Evolutionary conservation across 2,888 invertebrate species (phyloP), one percentile per base, ranked within the genome.

Genomic region (Cabera pusaria): DNA sequence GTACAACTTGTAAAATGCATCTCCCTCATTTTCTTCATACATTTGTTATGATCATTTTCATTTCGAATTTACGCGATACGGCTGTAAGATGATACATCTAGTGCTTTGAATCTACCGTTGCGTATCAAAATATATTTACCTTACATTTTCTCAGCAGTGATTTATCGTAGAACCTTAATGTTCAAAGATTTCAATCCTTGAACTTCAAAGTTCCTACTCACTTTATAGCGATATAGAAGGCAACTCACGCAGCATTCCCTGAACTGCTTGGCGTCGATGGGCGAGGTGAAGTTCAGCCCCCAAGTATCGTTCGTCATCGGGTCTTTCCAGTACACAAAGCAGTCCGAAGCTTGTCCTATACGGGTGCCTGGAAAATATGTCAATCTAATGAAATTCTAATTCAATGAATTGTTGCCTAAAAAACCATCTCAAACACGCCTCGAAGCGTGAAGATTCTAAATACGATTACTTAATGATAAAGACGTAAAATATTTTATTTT

Each of bases 301-400:
- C 98, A 99, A 22, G 98, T 98, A 83, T 97, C 97, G 83, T 96
- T 96, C 65, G 96, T 97, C 94, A 96, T 96, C 27, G 97, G 95
- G 87, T 98, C 98, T 80, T 97, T 97, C 98, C 98, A 98, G 85
- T 98, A 98, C 40, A 98, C 97, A 87, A 99, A 99, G 86, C 98
- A 98, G 91, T 98, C 98, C 19, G 98, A 98, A 21, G 98, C 98
- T 88, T 98, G 98, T 9, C 98, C 98, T 74, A 99, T 96, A 60
- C 98, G 93, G 34, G 98, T 98, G 40, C 98, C 98, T 97, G 77
- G 11, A 90, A 85, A 27, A n/a, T n/a, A n/a, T n/a, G n/a, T n/a
- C n/a, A n/a, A n/a, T n/a, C n/a, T n/a, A n/a, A n/a, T n/a, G n/a
- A n/a, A n/a, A n/a, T n/a, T n/a, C n/a, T n/a, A n/a, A n/a, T n/a